A percentile compares a stretch with the other conserved stretches of the same genome.
phyloP scores from a whole-genome alignment of 2,797 vertebrate genomes.

The Rhincodon typus region DNA sequence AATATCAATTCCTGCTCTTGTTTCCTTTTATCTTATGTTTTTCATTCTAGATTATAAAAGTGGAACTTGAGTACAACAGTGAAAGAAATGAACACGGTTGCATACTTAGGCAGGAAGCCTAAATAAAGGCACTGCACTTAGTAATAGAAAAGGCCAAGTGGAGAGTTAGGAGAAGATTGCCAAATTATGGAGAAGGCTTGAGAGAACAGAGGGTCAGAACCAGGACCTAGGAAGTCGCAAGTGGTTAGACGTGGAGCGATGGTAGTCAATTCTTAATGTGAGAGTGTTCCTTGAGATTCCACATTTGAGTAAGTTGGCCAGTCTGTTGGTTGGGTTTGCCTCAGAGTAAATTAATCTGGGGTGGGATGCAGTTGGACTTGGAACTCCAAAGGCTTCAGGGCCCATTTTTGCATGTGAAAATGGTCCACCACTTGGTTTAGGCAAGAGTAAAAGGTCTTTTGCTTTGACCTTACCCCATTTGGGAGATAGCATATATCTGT shows the following conservation, averaged over 20 bases:
- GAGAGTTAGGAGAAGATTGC: neutral
- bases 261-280: neutral
- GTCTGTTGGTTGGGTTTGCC: neutral
- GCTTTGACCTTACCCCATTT: neutral
- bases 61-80: neutral
- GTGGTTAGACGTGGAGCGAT: too few species aligned
- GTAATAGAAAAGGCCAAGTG: neutral
- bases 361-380: too few species aligned
- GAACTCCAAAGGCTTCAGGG: neutral
- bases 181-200: neutral
- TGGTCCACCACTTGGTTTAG: neutral
- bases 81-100: neutral
- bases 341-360: neutral
- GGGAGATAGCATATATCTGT: neutral
- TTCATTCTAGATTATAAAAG: neutral
- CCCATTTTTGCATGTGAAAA: neutral
- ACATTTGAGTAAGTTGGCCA: neutral
- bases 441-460: neutral
- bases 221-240: neutral
- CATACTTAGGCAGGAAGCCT: neutral
- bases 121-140: neutral
- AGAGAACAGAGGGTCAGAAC: neutral
- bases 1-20: too few species aligned
- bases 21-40: neutral
- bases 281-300: neutral